Conservation (phyloP, 2,113 vertebrate genomes). For the Tringa solitaria region DNA sequence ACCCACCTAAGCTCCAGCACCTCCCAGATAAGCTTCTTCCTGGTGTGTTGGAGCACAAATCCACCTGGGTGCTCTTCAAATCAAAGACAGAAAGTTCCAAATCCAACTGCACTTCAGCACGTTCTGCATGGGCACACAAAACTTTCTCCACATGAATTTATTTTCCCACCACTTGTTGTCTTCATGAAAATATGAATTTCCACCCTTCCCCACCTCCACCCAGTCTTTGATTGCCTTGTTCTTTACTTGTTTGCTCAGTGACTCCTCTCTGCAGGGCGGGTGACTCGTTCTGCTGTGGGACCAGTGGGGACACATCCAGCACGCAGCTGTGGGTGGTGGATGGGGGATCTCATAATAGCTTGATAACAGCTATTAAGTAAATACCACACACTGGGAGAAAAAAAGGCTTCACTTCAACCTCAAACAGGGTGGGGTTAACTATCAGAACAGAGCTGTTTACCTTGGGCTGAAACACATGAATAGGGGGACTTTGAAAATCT, state of each 20-base stretch:
- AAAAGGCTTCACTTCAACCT: constrained; percentile 1
- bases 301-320: neutral
- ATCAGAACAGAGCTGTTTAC: constrained; percentile 29
- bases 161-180: neutral
- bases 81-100: neutral
- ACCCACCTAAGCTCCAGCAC: neutral
- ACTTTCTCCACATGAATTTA: neutral
- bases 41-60: neutral
- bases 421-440: constrained; percentile 37
- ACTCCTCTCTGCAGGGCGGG: neutral
- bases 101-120: neutral
- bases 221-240: neutral
- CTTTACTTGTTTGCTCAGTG: neutral
- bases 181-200: neutral
- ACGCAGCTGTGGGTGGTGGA: neutral
- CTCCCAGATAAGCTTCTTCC: neutral
- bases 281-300: neutral
- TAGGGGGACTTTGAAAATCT: neutral
- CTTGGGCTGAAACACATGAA: neutral
- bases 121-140: neutral
- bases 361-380: constrained; percentile 51
- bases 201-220: neutral
- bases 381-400: neutral
- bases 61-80: neutral
- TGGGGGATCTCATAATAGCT: constrained; percentile 3